phyloP scores from a whole-genome alignment of 2,888 invertebrate genomes.

The Alloscopus bannaensis region DNA sequence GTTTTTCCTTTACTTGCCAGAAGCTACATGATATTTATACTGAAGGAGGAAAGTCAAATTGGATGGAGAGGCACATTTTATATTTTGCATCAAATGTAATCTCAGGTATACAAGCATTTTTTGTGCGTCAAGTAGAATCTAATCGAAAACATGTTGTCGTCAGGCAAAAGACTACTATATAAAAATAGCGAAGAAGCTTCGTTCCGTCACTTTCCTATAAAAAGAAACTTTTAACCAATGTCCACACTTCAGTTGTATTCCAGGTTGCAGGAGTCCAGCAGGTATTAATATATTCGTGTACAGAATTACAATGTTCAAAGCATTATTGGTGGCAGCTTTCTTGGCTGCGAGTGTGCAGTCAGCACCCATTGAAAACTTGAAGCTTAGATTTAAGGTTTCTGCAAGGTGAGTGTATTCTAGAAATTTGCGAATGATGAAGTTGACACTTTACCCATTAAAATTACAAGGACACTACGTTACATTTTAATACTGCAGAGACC shows the following conservation, averaged over 20 bases:
- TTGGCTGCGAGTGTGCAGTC: slow-evolving; percentile 41
- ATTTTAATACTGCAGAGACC: slow-evolving; percentile 40
- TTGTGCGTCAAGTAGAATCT: too few species aligned
- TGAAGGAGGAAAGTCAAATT: too few species aligned
- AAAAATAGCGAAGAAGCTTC: slow-evolving; percentile 3
- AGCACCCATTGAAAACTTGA: slow-evolving; percentile 65
- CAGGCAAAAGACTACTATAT: slow-evolving; percentile 29
- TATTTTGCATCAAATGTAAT: background rate
- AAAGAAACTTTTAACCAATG: slow-evolving; percentile 12
- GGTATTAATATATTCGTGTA: background rate
- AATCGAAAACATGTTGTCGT: slow-evolving; percentile 48
- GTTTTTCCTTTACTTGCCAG: too few species aligned
- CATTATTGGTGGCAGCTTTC: slow-evolving; percentile 32
- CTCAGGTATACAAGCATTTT: background rate
- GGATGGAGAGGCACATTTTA: too few species aligned
- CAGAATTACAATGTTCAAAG: slow-evolving; percentile 3
- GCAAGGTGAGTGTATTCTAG: slow-evolving; percentile 63
- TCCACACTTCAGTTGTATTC: slow-evolving; percentile 32
- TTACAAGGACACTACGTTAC: background rate
- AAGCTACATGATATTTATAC: too few species aligned
- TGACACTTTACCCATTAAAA: slow-evolving; percentile 1
- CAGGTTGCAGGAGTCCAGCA: background rate
- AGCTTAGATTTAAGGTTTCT: slow-evolving; percentile 69
- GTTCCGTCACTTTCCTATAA: slow-evolving; percentile 36
- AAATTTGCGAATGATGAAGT: background rate